A percentile compares a stretch with the other conserved stretches of the same genome.
Evolutionary conservation across 2,888 invertebrate species (phyloP).

Genomic region (Euclidia mi): DNA sequence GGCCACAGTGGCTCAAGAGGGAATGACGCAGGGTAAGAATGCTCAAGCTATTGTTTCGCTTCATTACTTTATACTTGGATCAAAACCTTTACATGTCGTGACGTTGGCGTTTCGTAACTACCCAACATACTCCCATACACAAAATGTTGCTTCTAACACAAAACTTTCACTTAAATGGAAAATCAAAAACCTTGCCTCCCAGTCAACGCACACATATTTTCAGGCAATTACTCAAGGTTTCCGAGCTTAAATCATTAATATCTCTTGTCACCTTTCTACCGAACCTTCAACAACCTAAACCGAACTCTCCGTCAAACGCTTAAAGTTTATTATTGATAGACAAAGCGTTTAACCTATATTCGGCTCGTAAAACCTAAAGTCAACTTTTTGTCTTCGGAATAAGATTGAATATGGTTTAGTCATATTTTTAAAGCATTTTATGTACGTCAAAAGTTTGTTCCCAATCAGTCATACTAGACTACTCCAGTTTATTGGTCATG

Average conservation of each 20-base stretch:
- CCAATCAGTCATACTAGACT: no score
- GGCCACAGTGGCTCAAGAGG: no score
- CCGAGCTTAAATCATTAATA: constrained; percentile 41
- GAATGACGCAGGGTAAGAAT: no score
- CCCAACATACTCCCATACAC: neutral
- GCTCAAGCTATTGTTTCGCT: no score
- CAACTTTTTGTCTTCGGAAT: constrained; percentile 3
- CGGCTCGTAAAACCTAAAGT: constrained; percentile 6
- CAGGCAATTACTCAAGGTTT: constrained; percentile 39
- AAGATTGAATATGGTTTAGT: no score
- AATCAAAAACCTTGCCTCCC: constrained; percentile 20
- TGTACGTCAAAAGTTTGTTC: no score
- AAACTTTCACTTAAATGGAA: constrained; percentile 23
- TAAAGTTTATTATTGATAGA: constrained; percentile 8
- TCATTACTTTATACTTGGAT: no score
- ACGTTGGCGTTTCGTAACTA: neutral
- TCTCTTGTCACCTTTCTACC: constrained; percentile 37
- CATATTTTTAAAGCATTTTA: no score
- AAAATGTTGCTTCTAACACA: constrained; percentile 3
- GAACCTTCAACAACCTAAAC: constrained; percentile 2
- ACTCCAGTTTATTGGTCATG: no score
- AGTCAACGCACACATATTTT: constrained; percentile 29
- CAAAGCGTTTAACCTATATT: neutral
- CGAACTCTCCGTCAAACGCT: constrained; percentile 6
- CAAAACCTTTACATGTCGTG: neutral